These are phyloP conservation scores for Holothuria glaberrima DNA, from an alignment of 35 echinoderm and acorn worm genomes.

Conservation along the genomic window DNA sequence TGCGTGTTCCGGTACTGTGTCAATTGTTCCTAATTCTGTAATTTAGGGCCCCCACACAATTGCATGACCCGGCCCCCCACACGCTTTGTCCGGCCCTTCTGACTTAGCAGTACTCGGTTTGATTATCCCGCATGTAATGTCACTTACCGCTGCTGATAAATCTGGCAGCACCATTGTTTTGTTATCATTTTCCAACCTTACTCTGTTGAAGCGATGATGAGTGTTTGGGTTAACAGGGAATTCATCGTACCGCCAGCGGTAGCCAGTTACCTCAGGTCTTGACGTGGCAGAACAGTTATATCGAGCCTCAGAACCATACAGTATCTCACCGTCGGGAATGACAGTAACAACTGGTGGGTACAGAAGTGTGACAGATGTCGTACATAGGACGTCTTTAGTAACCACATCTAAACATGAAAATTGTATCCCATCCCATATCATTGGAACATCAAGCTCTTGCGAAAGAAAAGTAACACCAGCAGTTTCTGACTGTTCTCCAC, in stretches of 20 bases:
- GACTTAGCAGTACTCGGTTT: no score
- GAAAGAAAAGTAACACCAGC: not conserved
- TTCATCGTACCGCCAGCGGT: conserved; percentile 38
- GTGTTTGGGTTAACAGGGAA: not conserved
- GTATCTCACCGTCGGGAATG: conserved; percentile 12
- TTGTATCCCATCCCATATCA: not conserved
- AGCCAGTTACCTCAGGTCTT: not conserved
- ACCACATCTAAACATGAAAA: not conserved
- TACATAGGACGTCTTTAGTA: conserved; percentile 3
- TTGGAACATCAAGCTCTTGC: not conserved
- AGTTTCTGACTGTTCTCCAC: not conserved
- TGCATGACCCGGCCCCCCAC: no score
- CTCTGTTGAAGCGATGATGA: conserved; percentile 47
- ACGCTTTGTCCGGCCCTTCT: no score
- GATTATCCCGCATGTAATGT: not conserved
- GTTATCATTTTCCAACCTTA: conserved; percentile 11
- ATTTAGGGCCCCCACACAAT: no score
- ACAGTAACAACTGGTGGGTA: not conserved
- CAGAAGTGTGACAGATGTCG: not conserved
- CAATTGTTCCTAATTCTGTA: no score
- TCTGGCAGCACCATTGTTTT: conserved; percentile 42
- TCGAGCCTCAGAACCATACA: conserved; percentile 5
- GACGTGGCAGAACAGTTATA: conserved; percentile 17
- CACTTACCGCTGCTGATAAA: conserved; percentile 40
- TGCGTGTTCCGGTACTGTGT: no score